Conservation (phyloP, 2,797 vertebrate species). For the Danio jaintianensis region DNA sequence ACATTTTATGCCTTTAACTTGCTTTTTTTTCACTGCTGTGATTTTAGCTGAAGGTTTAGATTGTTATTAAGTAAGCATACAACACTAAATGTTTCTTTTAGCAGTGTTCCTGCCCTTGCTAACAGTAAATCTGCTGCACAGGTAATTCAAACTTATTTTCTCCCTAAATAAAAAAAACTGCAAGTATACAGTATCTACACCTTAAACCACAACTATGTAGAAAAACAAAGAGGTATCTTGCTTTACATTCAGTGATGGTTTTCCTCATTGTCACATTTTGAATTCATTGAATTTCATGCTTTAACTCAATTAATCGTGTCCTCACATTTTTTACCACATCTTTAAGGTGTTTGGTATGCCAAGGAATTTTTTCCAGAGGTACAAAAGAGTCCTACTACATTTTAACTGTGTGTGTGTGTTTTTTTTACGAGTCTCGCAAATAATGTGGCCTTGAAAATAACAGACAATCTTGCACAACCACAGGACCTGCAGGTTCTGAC, state of each 20-base stretch:
- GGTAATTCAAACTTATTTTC: no score
- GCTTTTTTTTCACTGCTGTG: no score
- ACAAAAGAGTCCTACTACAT: neutral
- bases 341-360: neutral
- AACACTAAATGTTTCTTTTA: no score
- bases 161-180: no score
- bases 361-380: neutral
- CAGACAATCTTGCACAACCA: neutral
- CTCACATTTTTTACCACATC: neutral
- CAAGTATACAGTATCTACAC: neutral
- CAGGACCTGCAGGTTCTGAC: conserved; percentile 19
- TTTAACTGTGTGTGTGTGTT: neutral
- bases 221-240: neutral
- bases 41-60: no score
- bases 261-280: neutral
- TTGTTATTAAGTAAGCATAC: no score
- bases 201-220: neutral
- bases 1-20: no score
- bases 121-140: no score
- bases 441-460: neutral
- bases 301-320: neutral
- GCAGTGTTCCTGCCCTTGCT: no score
- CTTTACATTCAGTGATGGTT: neutral
- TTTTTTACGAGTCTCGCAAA: neutral
- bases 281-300: neutral